Base-by-base conservation (phyloP, 1,140 invertebrate genomes). In the Drosophila orena region DNA sequence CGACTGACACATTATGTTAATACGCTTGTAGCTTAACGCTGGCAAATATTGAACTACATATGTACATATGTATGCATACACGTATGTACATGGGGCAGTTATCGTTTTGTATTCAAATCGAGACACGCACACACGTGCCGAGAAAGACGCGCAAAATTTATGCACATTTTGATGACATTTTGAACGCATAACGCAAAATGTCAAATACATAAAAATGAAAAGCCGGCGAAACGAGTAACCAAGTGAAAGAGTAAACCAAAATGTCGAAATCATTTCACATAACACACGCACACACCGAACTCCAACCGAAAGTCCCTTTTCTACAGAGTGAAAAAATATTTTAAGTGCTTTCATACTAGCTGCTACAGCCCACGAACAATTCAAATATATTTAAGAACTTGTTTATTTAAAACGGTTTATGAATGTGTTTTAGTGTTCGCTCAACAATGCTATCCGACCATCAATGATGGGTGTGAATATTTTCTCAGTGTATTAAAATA, bases 151-250 rank as follows among this genome's bases (percentile, higher is more conserved):
- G 24, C 35, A 14, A 72, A 68, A 81, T 86, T 59, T 81, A 79
- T 88, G 83, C 75, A 88, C 73, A 88, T 81, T 86, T 81, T 81
- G 83, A 86, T 81, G 83, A 69, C 79, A 86, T 70, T 81, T 79
- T 76, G 58, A 86, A 62, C 78, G 75, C 74, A 75, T 56, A 70
- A 81, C 81, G 68, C 74, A 75, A 86, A 86, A 86, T 86, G 83
- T 86, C 83, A 88, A 86, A 86, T 79, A 83, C 79, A 86, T 88
- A 88, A 88, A 86, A 81, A 76, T 52, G 57, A 66, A 76, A 70
- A 70, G 66, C 66, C 59, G 53, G 30, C 34, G 59, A 54, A 54
- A 66, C 58, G 35, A 38, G 54, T 42, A 58, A 64, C 58, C 53
- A 38, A 70, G 58, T 74, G 73, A 75, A 84, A 71, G 81, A 78